A percentile compares a stretch with the other conserved stretches of the same genome.
Conservation (phyloP, 2,113 vertebrate species). For the Pteruthius melanotis region DNA sequence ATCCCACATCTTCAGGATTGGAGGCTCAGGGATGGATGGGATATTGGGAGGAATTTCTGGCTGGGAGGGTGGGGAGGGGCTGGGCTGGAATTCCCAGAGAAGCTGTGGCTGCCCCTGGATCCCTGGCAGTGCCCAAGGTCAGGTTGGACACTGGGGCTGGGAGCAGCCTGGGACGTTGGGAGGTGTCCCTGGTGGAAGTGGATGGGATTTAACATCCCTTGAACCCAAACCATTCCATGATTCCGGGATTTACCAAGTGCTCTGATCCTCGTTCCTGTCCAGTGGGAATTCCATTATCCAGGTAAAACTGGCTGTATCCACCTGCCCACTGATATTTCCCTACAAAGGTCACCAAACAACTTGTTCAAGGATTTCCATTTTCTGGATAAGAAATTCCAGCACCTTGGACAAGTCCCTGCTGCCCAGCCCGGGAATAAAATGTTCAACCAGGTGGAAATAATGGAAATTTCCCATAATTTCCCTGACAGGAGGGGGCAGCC, state of each 20-base stretch:
- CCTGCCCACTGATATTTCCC: background rate
- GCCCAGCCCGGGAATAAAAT: background rate
- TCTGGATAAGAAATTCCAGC: background rate
- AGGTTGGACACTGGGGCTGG: too few relatives aligned
- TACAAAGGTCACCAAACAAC: background rate
- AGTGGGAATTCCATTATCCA: background rate
- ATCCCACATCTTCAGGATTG: background rate
- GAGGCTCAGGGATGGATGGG: background rate
- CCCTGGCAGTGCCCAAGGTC: background rate
- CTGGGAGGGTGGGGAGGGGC: background rate
- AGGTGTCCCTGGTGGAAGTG: background rate
- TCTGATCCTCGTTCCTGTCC: background rate
- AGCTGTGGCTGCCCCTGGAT: background rate
- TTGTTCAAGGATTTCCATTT: background rate
- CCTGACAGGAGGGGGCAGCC: background rate
- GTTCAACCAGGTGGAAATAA: accelerated
- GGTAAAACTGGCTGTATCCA: background rate
- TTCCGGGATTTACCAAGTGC: background rate
- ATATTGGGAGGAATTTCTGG: background rate
- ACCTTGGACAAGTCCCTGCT: background rate
- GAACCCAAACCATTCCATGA: background rate
- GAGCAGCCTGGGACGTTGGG: background rate
- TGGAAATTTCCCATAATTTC: background rate
- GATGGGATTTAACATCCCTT: background rate
- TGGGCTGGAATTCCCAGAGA: background rate